Evolutionary conservation across 2,888 invertebrate genomes (phyloP).

Genomic region (Conistra vaccinii): DNA sequence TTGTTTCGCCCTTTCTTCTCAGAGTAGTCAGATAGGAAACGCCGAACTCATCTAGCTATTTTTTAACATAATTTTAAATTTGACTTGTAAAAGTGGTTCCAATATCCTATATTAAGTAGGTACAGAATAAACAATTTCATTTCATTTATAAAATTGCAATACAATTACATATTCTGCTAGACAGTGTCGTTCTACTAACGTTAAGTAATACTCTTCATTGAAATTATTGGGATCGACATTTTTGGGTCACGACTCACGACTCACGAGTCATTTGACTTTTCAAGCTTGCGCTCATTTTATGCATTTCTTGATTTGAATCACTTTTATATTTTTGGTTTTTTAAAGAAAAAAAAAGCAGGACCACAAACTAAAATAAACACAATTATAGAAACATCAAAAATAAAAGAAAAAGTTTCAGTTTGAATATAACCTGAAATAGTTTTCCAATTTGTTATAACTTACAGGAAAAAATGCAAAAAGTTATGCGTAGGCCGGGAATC

Average conservation of each 20-base stretch:
- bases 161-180: background rate
- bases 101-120: no score
- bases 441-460: no score
- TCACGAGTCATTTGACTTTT: no score
- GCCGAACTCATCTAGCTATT: no score
- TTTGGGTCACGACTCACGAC: background rate
- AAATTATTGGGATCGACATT: constrained; percentile 28
- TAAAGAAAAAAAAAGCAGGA: background rate
- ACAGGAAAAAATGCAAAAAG: constrained; percentile 1
- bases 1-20: no score
- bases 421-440: no score
- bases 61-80: no score
- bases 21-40: no score
- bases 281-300: background rate
- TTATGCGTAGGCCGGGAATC: constrained; percentile 87
- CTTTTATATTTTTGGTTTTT: background rate
- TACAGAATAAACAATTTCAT: no score
- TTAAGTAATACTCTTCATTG: constrained; percentile 1
- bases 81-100: no score
- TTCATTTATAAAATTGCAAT: no score
- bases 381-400: background rate
- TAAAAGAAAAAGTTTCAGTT: background rate
- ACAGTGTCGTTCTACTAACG: background rate
- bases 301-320: background rate
- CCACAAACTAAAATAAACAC: background rate